These are phyloP conservation scores for Echinops telfairi DNA, from an alignment of 2,113 vertebrate genomes.

Conservation along the genomic window DNA sequence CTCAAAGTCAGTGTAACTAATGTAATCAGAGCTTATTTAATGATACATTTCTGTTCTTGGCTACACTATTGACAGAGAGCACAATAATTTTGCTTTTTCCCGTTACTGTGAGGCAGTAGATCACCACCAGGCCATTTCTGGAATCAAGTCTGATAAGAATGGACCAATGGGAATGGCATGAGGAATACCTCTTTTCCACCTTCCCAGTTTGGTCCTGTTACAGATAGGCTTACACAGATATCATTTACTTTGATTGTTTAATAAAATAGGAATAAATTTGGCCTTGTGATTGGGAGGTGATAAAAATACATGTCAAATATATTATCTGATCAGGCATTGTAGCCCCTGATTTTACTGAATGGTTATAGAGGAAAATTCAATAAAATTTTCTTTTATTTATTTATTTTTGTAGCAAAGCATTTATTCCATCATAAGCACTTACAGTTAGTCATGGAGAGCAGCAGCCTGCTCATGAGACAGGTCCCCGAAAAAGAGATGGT, in stretches of 20 bases:
- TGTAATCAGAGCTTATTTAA: neutral
- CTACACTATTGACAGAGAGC: neutral
- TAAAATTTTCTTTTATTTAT: neutral
- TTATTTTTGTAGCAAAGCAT: too few relatives aligned
- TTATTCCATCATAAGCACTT: too few relatives aligned
- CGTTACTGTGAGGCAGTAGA: neutral
- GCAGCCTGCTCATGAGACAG: too few relatives aligned
- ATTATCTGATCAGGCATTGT: too few relatives aligned
- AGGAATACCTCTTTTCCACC: neutral
- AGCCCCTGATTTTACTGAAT: too few relatives aligned
- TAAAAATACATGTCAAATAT: neutral
- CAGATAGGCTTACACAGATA: neutral
- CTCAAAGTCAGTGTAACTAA: neutral
- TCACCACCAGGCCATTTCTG: neutral
- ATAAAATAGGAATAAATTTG: neutral
- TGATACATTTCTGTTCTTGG: neutral
- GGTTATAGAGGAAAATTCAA: slow-evolving; percentile 20
- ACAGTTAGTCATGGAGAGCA: too few relatives aligned
- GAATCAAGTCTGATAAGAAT: neutral
- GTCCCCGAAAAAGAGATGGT: too few relatives aligned
- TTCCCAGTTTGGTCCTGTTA: neutral
- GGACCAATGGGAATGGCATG: neutral
- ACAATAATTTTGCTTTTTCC: neutral
- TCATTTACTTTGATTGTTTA: neutral
- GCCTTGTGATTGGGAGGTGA: neutral